Percentiles rank a stretch among this genome's conserved stretches.
These are phyloP conservation scores for Brachycybe producta DNA, from an alignment of 2,888 invertebrate genomes.

Conservation along the genomic window DNA sequence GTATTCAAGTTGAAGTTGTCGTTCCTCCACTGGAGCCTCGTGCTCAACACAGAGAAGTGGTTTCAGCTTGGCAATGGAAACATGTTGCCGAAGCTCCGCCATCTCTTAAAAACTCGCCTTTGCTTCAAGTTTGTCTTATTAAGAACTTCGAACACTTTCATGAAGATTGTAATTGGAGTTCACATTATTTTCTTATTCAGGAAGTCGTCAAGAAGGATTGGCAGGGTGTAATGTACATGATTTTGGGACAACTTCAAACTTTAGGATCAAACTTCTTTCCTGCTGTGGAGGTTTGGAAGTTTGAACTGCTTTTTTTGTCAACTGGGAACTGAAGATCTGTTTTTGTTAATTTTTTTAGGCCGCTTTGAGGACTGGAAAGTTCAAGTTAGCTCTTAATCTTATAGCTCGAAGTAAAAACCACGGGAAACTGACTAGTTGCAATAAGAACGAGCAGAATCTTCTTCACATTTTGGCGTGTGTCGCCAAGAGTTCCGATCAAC, in stretches of 20 bases:
- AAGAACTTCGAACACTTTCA: not conserved
- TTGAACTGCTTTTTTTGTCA: not conserved
- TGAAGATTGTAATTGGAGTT: not conserved
- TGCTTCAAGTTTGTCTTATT: conserved; percentile 21
- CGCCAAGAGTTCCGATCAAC: conserved; percentile 22
- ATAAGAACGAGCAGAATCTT: conserved; percentile 32
- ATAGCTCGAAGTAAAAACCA: conserved; percentile 29
- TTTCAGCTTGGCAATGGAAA: conserved; percentile 30
- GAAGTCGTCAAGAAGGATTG: conserved; percentile 35
- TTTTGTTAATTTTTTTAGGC: conserved; percentile 28
- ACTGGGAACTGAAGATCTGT: not conserved
- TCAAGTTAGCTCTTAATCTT: conserved; percentile 35
- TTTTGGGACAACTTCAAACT: conserved; percentile 34
- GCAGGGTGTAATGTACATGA: conserved; percentile 39
- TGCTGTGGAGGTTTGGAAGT: conserved; percentile 32
- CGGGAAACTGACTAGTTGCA: conserved; percentile 25
- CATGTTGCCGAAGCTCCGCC: conserved; percentile 24
- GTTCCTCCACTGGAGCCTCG: conserved; percentile 16
- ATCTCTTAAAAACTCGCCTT: conserved; percentile 18
- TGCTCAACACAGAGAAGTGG: conserved; percentile 22
- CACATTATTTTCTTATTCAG: conserved; percentile 20
- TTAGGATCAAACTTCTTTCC: conserved; percentile 30
- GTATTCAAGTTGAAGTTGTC: conserved; percentile 29
- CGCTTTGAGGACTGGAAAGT: conserved; percentile 34
- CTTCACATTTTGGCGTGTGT: conserved; percentile 34